These are phyloP conservation scores for Thunnus maccoyii DNA, from an alignment of 2,113 vertebrate genomes.

Conservation along the genomic window DNA sequence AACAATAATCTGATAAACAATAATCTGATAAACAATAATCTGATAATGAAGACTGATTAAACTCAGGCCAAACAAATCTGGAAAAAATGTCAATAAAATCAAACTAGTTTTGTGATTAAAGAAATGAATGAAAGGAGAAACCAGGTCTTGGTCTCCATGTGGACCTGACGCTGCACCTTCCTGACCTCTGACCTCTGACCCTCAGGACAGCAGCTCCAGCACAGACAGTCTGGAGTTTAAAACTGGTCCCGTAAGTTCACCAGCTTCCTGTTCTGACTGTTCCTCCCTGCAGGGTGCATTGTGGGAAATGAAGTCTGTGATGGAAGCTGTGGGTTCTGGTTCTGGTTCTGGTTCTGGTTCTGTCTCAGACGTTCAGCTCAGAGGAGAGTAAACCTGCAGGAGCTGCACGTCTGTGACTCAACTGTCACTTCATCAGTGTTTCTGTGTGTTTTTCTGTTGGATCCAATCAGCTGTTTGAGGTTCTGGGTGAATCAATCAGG, in stretches of 20 bases:
- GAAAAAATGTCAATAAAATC: too few relatives aligned
- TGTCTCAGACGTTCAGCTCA: too few relatives aligned
- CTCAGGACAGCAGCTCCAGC: slow-evolving; percentile 92
- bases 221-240: slow-evolving; percentile 90
- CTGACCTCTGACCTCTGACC: slow-evolving; percentile 70
- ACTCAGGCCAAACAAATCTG: too few relatives aligned
- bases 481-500: slow-evolving; percentile 23
- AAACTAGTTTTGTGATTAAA: too few relatives aligned
- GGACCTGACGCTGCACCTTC: slow-evolving; percentile 18
- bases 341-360: slow-evolving; percentile 26
- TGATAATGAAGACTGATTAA: too few relatives aligned
- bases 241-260: slow-evolving; percentile 92
- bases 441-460: slow-evolving; percentile 9
- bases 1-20: too few relatives aligned
- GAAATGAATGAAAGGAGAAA: neutral
- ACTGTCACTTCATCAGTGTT: neutral
- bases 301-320: slow-evolving; percentile 68
- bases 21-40: too few relatives aligned
- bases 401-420: too few relatives aligned
- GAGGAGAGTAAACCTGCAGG: too few relatives aligned
- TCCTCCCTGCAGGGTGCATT: slow-evolving; percentile 60
- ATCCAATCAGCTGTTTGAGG: slow-evolving; percentile 35
- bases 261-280: slow-evolving; percentile 46
- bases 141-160: neutral
- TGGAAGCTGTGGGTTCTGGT: slow-evolving; percentile 34